Percentiles rank a stretch among this genome's conserved stretches.
These are phyloP conservation scores for Sinocyclocheilus anshuiensis DNA, from an alignment of 2,113 vertebrate species.

Conservation along the genomic window DNA sequence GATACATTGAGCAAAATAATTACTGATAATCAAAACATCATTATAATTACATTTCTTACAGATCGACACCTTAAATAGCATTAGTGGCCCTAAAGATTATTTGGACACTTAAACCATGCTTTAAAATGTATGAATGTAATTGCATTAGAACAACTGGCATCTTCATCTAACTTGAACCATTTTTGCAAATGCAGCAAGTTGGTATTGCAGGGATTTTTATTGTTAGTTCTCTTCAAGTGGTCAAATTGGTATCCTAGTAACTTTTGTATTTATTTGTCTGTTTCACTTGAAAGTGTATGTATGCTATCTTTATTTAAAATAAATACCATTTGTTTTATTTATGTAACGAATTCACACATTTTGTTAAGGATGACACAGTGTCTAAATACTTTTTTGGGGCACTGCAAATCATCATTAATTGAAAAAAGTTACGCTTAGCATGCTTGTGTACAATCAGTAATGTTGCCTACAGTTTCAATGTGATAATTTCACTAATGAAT, in stretches of 20 bases:
- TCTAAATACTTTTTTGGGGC: neutral
- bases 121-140: neutral
- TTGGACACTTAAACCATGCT: neutral
- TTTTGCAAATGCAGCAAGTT: too few species aligned
- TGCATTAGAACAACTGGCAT: neutral
- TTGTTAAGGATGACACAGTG: neutral
- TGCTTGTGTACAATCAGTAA: neutral
- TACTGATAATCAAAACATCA: neutral
- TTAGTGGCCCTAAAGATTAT: neutral
- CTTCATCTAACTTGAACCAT: neutral
- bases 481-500: neutral
- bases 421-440: neutral
- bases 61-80: neutral
- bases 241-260: neutral
- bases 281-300: neutral
- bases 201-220: neutral
- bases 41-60: neutral
- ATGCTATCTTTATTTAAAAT: neutral
- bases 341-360: neutral
- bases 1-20: neutral
- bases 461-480: neutral
- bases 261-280: neutral
- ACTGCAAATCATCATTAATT: neutral
- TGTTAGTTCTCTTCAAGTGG: neutral
- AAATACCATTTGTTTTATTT: neutral